Percentiles rank a stretch among this genome's conserved stretches.
phyloP scores from a whole-genome alignment of 2,113 vertebrate genomes.

The Dicerorhinus sumatrensis region DNA sequence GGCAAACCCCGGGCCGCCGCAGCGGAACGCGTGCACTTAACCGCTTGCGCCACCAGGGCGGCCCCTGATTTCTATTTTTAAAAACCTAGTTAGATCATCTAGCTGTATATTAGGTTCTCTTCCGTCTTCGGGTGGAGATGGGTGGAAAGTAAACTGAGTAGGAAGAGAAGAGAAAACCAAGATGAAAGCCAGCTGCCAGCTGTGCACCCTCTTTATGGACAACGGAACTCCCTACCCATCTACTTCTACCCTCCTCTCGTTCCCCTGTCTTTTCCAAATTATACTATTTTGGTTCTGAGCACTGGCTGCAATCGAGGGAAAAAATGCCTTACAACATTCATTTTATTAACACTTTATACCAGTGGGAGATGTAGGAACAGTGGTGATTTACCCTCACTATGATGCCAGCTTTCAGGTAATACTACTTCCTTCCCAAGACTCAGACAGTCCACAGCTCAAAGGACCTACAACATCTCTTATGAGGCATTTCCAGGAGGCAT shows the following conservation, averaged over 20 bases:
- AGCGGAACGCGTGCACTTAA: too few species aligned
- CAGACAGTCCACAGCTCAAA: not conserved
- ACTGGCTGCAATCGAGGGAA: not conserved
- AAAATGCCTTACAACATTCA: not conserved
- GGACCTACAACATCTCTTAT: not conserved
- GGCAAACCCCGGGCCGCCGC: too few species aligned
- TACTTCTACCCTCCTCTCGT: not conserved
- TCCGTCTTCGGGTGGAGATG: not conserved
- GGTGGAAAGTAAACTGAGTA: not conserved
- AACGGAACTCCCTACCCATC: constrained; percentile 18
- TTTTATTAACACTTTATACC: constrained; percentile 7
- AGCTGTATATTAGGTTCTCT: not conserved
- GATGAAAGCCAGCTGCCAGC: not conserved
- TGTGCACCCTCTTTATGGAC: not conserved
- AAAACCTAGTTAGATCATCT: not conserved
- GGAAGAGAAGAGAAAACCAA: constrained; percentile 4
- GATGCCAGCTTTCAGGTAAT: not conserved
- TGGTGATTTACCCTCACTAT: not conserved
- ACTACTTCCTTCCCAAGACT: constrained; percentile 35
- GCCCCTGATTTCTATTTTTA: constrained; percentile 45
- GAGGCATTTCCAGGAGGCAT: not conserved
- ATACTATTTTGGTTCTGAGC: constrained; percentile 11
- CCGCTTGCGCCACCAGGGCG: too few species aligned
- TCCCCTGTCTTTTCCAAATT: not conserved
- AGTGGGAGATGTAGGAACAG: not conserved